phyloP scores from a whole-genome alignment of 2,888 invertebrate species.

The Zygogramma bicolorata region DNA sequence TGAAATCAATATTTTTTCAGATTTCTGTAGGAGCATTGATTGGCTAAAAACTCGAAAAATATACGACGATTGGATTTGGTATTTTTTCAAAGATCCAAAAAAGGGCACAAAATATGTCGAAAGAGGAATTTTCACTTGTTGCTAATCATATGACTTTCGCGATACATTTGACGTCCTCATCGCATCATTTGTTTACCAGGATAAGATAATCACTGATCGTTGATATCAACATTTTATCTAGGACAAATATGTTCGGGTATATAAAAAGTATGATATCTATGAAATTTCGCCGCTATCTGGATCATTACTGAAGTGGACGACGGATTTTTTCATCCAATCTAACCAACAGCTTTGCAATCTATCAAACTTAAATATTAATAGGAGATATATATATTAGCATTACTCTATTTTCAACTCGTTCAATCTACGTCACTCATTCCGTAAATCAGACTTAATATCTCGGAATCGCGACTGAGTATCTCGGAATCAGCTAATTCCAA shows the following conservation, averaged over 20 bases:
- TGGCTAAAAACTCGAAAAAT: too few species aligned
- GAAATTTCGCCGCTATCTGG: background rate
- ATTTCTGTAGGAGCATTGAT: too few species aligned
- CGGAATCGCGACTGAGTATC: too few species aligned
- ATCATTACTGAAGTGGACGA: background rate
- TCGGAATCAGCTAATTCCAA: too few species aligned
- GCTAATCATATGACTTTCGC: background rate
- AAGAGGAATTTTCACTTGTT: background rate
- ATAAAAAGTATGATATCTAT: background rate
- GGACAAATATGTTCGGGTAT: constrained; percentile 1
- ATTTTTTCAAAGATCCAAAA: too few species aligned
- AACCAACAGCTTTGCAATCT: background rate
- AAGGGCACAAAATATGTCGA: too few species aligned
- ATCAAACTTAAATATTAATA: background rate
- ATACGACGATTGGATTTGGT: too few species aligned
- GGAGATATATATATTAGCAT: background rate
- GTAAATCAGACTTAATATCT: too few species aligned
- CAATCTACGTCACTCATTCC: too few species aligned
- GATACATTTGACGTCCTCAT: constrained; percentile 1
- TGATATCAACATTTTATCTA: constrained; percentile 1
- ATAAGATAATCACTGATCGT: background rate
- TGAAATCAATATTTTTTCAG: too few species aligned
- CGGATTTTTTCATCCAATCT: background rate
- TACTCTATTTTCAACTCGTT: too few species aligned
- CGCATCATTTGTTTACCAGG: background rate